These are phyloP conservation scores for Pelobates fuscus DNA, from an alignment of 2,113 vertebrate species.

Conservation along the genomic window DNA sequence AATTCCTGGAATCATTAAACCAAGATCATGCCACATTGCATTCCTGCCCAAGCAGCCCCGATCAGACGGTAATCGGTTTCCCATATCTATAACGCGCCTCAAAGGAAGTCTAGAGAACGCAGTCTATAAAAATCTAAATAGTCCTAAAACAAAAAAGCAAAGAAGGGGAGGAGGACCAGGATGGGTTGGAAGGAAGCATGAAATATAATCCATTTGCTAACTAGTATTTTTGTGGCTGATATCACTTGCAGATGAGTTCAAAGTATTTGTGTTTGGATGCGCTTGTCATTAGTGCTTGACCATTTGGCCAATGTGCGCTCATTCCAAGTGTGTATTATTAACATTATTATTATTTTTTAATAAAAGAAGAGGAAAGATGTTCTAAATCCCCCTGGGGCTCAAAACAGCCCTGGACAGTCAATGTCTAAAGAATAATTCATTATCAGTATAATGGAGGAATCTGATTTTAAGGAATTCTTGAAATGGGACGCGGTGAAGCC, in stretches of 20 bases:
- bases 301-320: not conserved
- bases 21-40: not conserved
- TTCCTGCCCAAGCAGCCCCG: not conserved
- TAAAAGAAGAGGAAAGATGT: too few relatives aligned
- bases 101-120: not conserved
- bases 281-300: not conserved
- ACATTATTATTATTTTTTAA: too few relatives aligned
- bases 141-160: not conserved
- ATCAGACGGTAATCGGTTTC: not conserved
- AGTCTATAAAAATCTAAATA: not conserved
- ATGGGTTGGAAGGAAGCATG: too few relatives aligned
- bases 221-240: not conserved
- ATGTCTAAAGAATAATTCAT: too few relatives aligned
- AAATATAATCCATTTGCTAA: not conserved
- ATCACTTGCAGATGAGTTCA: not conserved
- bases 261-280: not conserved
- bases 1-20: constrained; percentile 13
- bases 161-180: too few relatives aligned
- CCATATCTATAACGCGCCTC: not conserved
- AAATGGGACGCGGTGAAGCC: too few relatives aligned
- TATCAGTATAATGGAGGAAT: too few relatives aligned
- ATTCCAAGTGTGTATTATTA: too few relatives aligned
- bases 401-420: too few relatives aligned
- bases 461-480: too few relatives aligned
- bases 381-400: too few relatives aligned